Evolutionary conservation across 2,113 vertebrate genomes (phyloP).

Genomic region (Sylvicapra grimmia): DNA sequence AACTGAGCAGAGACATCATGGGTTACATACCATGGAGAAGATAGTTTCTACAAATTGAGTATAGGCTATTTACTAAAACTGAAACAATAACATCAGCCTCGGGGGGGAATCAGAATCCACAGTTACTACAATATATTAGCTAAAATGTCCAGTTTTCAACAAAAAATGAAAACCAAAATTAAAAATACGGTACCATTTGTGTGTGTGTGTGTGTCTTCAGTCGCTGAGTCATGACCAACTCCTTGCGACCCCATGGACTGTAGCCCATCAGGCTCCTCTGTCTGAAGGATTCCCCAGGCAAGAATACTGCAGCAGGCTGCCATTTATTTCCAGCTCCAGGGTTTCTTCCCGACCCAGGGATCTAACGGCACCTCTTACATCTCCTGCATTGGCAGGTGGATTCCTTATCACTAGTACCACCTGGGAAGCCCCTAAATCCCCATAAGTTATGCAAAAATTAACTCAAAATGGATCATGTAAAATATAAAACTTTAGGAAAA

Average conservation of each 20-base stretch:
- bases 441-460: not conserved
- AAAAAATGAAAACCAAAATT: not conserved
- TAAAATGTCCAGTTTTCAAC: not conserved
- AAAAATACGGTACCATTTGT: not conserved
- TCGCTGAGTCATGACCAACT: not conserved
- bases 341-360: not conserved
- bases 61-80: not conserved
- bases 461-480: not conserved
- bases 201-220: not conserved
- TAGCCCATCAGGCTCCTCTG: not conserved
- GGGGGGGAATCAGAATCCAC: not conserved
- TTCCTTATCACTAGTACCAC: not conserved
- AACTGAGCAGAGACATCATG: not conserved
- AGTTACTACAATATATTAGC: not conserved
- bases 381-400: not conserved
- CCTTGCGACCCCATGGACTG: not conserved
- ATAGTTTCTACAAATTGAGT: not conserved
- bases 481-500: not conserved
- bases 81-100: not conserved
- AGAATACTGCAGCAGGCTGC: not conserved
- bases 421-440: not conserved
- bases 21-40: not conserved
- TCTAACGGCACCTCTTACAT: not conserved
- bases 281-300: not conserved
- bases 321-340: not conserved